phyloP scores from a whole-genome alignment of 2,888 invertebrate species.

The Aporophyla nigra region DNA sequence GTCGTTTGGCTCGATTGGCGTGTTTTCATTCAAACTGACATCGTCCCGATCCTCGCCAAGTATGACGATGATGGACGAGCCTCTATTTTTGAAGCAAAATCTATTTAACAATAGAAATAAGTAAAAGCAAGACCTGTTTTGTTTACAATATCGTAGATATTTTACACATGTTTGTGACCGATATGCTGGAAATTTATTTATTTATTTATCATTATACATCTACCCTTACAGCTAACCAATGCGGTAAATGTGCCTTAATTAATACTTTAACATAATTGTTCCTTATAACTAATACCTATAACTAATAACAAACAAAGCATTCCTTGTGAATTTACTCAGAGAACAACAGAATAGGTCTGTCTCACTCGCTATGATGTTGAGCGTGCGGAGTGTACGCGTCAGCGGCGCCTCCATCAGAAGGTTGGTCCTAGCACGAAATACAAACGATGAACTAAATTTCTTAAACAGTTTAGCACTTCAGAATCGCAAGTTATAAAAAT shows the following conservation, averaged over 20 bases:
- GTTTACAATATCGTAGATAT: conserved; percentile 24
- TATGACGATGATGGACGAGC: conserved; percentile 70
- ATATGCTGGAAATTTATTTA: conserved; percentile 6
- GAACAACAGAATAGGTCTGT: no score
- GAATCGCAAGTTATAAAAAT: background rate
- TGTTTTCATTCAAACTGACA: conserved; percentile 78
- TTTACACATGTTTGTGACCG: conserved; percentile 4
- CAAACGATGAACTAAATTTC: background rate
- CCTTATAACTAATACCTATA: no score
- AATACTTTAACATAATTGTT: no score
- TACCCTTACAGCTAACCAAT: no score
- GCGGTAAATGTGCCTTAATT: no score
- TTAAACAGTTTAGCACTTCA: background rate
- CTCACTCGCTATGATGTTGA: no score
- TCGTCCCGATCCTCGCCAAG: conserved; percentile 70
- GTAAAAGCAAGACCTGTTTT: conserved; percentile 10
- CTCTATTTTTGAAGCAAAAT: conserved; percentile 25
- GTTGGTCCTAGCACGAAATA: no score
- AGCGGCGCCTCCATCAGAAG: no score
- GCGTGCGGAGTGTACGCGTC: no score
- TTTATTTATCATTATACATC: no score
- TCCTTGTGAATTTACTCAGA: no score
- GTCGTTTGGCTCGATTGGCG: conserved; percentile 79
- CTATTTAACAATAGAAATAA: conserved; percentile 12
- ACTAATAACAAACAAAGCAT: no score